Percentiles rank a stretch among this genome's conserved stretches.
Conservation (phyloP, 1,140 invertebrate genomes). For the Copidosoma floridanum region DNA sequence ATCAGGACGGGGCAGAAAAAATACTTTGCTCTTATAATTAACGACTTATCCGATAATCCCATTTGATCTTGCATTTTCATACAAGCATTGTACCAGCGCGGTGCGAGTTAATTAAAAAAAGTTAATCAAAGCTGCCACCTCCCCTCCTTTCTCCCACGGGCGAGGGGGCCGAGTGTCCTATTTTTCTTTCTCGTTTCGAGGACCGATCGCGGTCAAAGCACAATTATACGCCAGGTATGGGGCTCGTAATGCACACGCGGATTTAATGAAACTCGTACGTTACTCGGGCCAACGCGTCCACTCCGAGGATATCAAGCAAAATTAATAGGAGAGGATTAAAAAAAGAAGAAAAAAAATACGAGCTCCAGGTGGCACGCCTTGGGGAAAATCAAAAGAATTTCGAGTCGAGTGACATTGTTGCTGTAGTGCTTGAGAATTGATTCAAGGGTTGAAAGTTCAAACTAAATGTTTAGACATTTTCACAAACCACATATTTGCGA, state of each 20-base stretch:
- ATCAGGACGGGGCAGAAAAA: too few relatives aligned
- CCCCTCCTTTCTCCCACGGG: too few relatives aligned
- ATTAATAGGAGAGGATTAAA: slow-evolving; percentile 23
- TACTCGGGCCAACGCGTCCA: not conserved
- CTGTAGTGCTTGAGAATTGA: too few relatives aligned
- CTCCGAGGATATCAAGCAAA: slow-evolving; percentile 11
- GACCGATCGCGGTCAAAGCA: slow-evolving; percentile 13
- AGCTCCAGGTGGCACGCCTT: not conserved
- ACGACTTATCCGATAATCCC: not conserved
- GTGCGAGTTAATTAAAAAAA: slow-evolving; percentile 21
- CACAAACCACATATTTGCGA: too few relatives aligned
- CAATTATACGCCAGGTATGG: slow-evolving; percentile 21
- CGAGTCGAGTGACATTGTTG: too few relatives aligned
- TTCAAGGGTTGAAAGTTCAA: too few relatives aligned
- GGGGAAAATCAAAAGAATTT: not conserved
- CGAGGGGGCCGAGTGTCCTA: not conserved
- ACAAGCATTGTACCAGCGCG: not conserved
- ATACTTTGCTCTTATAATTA: not conserved
- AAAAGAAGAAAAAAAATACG: not conserved
- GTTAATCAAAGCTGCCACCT: slow-evolving; percentile 20
- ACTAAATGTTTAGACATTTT: too few relatives aligned
- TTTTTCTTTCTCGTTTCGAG: not conserved
- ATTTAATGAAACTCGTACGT: slow-evolving; percentile 27
- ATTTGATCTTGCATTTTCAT: not conserved
- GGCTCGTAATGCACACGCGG: slow-evolving; percentile 17